Evolutionary conservation across 2,888 invertebrate species (phyloP).

Genomic region (Psylliodes chrysocephalus): DNA sequence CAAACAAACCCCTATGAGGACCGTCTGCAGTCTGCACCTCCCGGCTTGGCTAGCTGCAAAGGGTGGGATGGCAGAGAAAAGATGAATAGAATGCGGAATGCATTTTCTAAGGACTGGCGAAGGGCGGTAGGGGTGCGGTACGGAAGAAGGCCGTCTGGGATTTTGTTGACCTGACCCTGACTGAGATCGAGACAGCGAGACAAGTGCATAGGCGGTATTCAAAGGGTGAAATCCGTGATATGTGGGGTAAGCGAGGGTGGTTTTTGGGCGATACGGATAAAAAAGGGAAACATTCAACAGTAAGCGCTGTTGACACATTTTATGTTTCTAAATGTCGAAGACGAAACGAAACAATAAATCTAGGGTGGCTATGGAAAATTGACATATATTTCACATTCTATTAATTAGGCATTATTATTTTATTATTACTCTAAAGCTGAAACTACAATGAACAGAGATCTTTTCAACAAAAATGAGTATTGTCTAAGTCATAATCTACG

Average conservation of each 20-base stretch:
- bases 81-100: constrained; percentile 28
- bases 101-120: constrained; percentile 25
- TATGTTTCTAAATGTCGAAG: too few species aligned
- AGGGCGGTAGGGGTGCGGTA: constrained; percentile 39
- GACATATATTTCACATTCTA: too few species aligned
- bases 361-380: too few species aligned
- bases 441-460: too few species aligned
- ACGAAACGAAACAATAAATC: too few species aligned
- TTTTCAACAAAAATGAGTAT: too few species aligned
- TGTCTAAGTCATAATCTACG: too few species aligned
- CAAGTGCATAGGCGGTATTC: constrained; percentile 53
- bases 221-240: constrained; percentile 58
- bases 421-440: too few species aligned
- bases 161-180: constrained; percentile 55
- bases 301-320: constrained; percentile 20
- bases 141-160: constrained; percentile 52
- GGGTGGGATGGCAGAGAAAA: not conserved
- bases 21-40: constrained; percentile 2
- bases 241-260: too few species aligned
- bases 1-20: constrained; percentile 14
- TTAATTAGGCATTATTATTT: too few species aligned
- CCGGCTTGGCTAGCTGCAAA: too few species aligned
- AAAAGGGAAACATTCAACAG: constrained; percentile 17
- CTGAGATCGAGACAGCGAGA: constrained; percentile 53
- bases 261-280: constrained; percentile 2